These are phyloP conservation scores for Rambutsinella grinnellia DNA, from an alignment of 2,888 invertebrate genomes.

Conservation along the genomic window DNA sequence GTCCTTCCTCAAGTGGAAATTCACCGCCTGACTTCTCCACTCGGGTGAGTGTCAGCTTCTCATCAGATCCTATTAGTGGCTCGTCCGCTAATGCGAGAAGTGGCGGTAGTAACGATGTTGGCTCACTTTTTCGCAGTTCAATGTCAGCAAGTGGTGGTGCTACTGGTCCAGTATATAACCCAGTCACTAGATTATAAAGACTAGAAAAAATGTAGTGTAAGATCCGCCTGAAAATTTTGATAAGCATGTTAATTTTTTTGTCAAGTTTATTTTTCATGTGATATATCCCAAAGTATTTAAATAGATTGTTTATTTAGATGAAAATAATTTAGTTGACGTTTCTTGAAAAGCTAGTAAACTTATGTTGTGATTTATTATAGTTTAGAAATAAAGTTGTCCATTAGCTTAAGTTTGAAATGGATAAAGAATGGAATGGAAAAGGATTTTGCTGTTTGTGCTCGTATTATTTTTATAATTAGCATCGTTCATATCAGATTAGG, in stretches of 20 bases:
- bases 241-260: too few relatives aligned
- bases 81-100: slow-evolving; percentile 23
- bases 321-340: too few relatives aligned
- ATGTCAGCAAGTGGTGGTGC: slow-evolving; percentile 13
- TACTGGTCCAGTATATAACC: slow-evolving; percentile 23
- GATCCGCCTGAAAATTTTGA: too few relatives aligned
- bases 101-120: slow-evolving; percentile 23
- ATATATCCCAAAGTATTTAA: too few relatives aligned
- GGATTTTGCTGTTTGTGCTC: too few relatives aligned
- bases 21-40: slow-evolving; percentile 34
- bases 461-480: not conserved
- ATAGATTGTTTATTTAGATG: too few relatives aligned
- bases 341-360: too few relatives aligned
- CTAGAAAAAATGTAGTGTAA: not conserved
- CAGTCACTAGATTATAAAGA: slow-evolving; percentile 27
- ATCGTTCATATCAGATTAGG: not conserved
- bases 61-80: slow-evolving; percentile 17
- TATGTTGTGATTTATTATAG: too few relatives aligned
- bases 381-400: not conserved
- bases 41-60: slow-evolving; percentile 46
- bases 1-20: slow-evolving; percentile 2
- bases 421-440: too few relatives aligned
- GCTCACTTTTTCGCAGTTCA: slow-evolving; percentile 34
- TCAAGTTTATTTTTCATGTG: too few relatives aligned
- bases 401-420: too few relatives aligned